These are phyloP conservation scores for Penaeus japonicus DNA, from an alignment of 1,140 invertebrate species.

Conservation along the genomic window DNA sequence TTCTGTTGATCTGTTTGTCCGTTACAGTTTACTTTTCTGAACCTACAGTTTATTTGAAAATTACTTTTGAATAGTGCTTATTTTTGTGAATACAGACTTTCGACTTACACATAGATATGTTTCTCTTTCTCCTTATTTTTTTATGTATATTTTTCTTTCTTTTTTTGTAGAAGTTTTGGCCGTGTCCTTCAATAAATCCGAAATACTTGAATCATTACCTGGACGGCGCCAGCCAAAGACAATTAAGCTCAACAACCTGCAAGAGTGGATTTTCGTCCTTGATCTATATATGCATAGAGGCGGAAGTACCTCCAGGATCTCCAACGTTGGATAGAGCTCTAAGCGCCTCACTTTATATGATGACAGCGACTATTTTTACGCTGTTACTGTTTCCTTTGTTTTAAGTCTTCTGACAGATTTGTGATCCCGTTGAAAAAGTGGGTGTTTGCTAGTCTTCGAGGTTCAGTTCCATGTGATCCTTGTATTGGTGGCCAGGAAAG, in stretches of 20 bases:
- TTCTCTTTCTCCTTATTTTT: background rate
- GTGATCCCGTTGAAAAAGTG: slow-evolving; percentile 50
- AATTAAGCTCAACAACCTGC: background rate
- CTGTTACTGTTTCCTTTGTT: slow-evolving; percentile 56
- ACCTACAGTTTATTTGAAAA: too few species aligned
- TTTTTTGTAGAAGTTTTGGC: too few species aligned
- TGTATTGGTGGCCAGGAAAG: slow-evolving; percentile 9
- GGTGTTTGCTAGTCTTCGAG: slow-evolving; percentile 46
- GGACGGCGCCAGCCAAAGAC: background rate
- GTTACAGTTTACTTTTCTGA: too few species aligned
- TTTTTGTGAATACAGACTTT: too few species aligned
- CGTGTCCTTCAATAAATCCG: slow-evolving; percentile 13
- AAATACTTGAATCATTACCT: slow-evolving; percentile 43
- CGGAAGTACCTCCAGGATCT: background rate
- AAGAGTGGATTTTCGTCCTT: slow-evolving; percentile 14
- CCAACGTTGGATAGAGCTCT: slow-evolving; percentile 33
- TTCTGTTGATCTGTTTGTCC: too few species aligned
- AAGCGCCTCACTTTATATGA: slow-evolving; percentile 41
- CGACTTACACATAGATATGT: too few species aligned
- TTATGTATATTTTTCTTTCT: background rate
- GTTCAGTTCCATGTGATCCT: background rate
- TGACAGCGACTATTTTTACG: slow-evolving; percentile 55
- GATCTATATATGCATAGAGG: background rate
- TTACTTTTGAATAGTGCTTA: too few species aligned
- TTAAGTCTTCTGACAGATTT: slow-evolving; percentile 54